Evolutionary conservation across 1,140 invertebrate genomes (phyloP), one percentile per base, ranked within the genome.

Genomic region (Drosophila murphyi): DNA sequence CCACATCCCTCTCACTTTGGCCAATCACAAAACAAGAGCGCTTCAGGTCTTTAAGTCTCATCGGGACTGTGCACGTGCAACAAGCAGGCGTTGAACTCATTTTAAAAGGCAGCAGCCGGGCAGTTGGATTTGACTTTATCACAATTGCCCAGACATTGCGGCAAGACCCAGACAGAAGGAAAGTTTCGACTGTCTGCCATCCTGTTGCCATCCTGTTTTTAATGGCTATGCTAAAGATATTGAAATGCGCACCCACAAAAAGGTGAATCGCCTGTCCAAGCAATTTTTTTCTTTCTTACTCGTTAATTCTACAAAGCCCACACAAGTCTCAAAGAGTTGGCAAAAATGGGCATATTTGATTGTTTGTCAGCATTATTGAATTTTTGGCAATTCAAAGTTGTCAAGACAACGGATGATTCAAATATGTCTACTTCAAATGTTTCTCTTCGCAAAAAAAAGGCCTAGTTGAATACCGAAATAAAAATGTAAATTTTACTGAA

Each of bases 11-110:
- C 4, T 45, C 68, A 56, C 39, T 56, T 31, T 31, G 48, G 12
- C 56, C 64, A 20, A 48, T 65, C 32, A 45, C n/a, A 28, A 32
- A 47, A 29, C 8, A 12, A 6, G 37, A 20, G 28, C 28, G 28
- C 28, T 45, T 29, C n/a, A 34, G 62, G 50, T 55, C 60, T 35
- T 71, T 5, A 48, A 48, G 34, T 41, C 71, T 61, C 72, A 63
- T 76, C 74, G 63, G 71, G 57, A 60, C 56, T 64, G 45, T 50
- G 72, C 77, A 85, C 72, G 76, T 81, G 78, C 57, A 45, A 41
- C 20, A 20, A 35, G 60, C 68, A 60, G 64, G 68, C 78, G 45
- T 39, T 81, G 73, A 86, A 83, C 81, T 77, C 35, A 52, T 51
- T 77, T 73, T 67, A 68, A 70, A 67, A 52, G 62, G 10, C 50